phyloP scores from a whole-genome alignment of 1,140 invertebrate species.

The Bombus turneri region DNA sequence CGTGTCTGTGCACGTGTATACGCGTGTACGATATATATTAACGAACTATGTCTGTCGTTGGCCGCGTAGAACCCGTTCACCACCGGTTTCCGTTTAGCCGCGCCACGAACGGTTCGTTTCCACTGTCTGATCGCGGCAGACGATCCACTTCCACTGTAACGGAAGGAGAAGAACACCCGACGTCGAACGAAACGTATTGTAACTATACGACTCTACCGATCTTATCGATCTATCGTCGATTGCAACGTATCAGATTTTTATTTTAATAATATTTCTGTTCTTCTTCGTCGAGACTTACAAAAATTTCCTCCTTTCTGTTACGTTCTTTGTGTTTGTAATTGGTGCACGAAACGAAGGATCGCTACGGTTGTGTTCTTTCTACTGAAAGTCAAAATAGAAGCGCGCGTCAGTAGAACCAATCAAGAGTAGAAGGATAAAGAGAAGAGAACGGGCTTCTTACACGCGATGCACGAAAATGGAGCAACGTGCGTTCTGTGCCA shows the following conservation, averaged over 20 bases:
- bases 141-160: slow-evolving; percentile 51
- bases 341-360: neutral
- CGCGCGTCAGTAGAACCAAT: neutral
- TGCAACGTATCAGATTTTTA: neutral
- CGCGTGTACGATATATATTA: neutral
- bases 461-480: slow-evolving; percentile 61
- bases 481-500: slow-evolving; percentile 64
- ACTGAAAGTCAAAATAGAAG: neutral
- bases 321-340: neutral
- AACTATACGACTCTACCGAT: neutral
- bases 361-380: neutral
- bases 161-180: slow-evolving; percentile 44
- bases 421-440: neutral
- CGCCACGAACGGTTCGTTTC: slow-evolving; percentile 31
- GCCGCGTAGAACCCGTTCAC: slow-evolving; percentile 50
- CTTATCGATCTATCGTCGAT: too few relatives aligned
- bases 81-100: slow-evolving; percentile 29
- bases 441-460: slow-evolving; percentile 27
- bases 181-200: neutral
- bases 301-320: neutral
- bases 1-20: neutral
- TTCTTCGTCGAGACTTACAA: neutral
- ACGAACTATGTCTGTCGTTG: slow-evolving; percentile 9
- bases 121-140: slow-evolving; percentile 51
- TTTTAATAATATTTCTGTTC: neutral